Percentiles rank a stretch among this genome's conserved stretches.
These are phyloP conservation scores for Nettapus auritus DNA, from an alignment of 2,113 vertebrate genomes.

Conservation along the genomic window DNA sequence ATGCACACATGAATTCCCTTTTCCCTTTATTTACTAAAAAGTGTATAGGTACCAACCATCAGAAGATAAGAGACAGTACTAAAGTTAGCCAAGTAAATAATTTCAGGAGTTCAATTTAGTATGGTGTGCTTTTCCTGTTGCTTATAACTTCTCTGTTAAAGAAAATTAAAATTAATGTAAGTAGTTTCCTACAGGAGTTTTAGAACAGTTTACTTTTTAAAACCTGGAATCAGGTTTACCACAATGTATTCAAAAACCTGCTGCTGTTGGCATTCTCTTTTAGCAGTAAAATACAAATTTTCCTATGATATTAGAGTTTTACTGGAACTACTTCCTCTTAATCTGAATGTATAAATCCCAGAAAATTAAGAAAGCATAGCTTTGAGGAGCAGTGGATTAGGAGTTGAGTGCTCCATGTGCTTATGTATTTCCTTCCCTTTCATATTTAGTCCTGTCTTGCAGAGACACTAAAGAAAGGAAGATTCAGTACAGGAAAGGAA, in stretches of 20 bases:
- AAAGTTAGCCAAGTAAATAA: background rate
- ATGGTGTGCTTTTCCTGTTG: background rate
- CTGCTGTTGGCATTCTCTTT: background rate
- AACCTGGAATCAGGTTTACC: background rate
- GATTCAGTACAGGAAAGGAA: background rate
- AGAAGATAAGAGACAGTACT: background rate
- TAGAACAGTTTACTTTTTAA: background rate
- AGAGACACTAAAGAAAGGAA: background rate
- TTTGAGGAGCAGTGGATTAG: background rate
- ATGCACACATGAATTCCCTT: background rate
- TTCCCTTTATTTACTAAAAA: background rate
- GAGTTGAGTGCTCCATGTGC: background rate
- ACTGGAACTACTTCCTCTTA: background rate
- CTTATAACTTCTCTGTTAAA: background rate
- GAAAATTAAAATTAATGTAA: background rate
- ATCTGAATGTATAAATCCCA: background rate
- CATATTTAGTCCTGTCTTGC: background rate
- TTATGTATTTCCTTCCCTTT: background rate
- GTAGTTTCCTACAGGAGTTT: background rate
- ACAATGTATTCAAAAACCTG: background rate
- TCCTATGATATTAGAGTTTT: background rate
- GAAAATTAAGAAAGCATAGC: background rate
- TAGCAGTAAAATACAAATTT: background rate
- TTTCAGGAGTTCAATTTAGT: background rate
- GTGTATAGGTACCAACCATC: background rate